Base-by-base conservation (phyloP, 2,113 vertebrate species). In the Pangasianodon hypophthalmus region DNA sequence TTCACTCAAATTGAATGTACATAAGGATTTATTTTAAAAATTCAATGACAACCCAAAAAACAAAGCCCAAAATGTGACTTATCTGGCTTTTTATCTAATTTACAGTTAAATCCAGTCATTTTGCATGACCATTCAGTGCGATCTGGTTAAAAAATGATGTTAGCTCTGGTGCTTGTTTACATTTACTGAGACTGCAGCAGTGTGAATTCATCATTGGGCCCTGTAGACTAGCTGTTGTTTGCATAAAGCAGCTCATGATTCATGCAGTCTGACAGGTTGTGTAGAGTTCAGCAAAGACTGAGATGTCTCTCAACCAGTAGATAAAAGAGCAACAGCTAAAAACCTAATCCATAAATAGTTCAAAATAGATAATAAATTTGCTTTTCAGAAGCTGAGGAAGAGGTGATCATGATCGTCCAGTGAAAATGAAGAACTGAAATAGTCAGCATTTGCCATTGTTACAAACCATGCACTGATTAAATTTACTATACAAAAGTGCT, bases 171-270 rank as follows among this genome's bases (percentile, higher is more conserved):
- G 87, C 69, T 37, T 92, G 91, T 95, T 94, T 93, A 92, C 94
- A 92, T 93, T 90, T 91, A 88, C 90, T 88, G 92, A 93, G 94
- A 85, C 92, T 90, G 85, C 93, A 91, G 92, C 85, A 91, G 91
- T 93, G 93, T 94, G 93, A 94, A 94, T 95, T 93, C 94, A 95
- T 94, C 94, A 94, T 92, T 94, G 90, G 87, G 29, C 90, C 79
- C 81, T 69, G 44, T 85, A 81, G 81, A 87, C 67, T 84, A 26
- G 52, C 21, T 82, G 64, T 75, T 79, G 1, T 24, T 46, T 71
- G 84, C 60, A 84, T 87, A 58, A 86, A 89, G 48, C 69, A 88
- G 85, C 80, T 84, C 88, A 92, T 94, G 91, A 92, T 92, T 95
- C 90, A 91, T 91, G 91, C 91, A 92, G 92, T 60, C 67, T 92